Evolutionary conservation across 1,140 invertebrate genomes (phyloP).

Genomic region (Nasonia vitripennis): DNA sequence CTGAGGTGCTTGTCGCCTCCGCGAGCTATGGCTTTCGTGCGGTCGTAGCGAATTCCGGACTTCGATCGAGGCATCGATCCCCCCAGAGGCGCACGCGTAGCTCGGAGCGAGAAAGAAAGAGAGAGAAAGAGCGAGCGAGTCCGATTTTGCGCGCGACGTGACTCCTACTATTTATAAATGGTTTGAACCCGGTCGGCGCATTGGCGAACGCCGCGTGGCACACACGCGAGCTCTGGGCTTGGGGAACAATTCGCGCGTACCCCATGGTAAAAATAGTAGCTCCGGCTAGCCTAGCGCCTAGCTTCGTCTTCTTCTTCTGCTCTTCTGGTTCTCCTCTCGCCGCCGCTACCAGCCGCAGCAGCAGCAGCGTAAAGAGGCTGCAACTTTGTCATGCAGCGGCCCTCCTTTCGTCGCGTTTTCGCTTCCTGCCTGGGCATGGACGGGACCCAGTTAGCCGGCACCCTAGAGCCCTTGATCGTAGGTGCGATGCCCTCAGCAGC

Average conservation of each 20-base stretch:
- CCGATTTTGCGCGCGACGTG: conserved; percentile 59
- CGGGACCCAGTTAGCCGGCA: not conserved
- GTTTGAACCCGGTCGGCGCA: conserved; percentile 67
- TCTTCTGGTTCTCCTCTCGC: not conserved
- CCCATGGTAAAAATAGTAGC: conserved; percentile 75
- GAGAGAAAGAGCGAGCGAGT: conserved; percentile 45
- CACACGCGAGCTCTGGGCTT: conserved; percentile 30
- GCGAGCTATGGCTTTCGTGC: too few species aligned
- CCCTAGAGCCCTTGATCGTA: not conserved
- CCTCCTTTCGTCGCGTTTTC: too few species aligned
- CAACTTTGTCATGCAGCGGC: not conserved
- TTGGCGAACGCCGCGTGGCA: conserved; percentile 64
- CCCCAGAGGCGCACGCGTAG: not conserved
- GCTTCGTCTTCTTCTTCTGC: conserved; percentile 10
- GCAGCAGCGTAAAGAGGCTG: too few species aligned
- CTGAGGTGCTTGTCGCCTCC: too few species aligned
- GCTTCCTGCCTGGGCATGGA: too few species aligned
- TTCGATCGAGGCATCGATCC: not conserved
- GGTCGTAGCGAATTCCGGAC: not conserved
- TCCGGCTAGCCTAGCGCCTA: conserved; percentile 60
- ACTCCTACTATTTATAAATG: conserved; percentile 71
- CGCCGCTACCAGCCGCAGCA: not conserved
- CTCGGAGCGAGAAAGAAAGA: not conserved
- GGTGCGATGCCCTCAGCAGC: not conserved
- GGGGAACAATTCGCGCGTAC: conserved; percentile 70